A percentile compares a stretch with the other conserved stretches of the same genome.
phyloP scores from a whole-genome alignment of 2,113 vertebrate species.

The Myiopsitta monachus region DNA sequence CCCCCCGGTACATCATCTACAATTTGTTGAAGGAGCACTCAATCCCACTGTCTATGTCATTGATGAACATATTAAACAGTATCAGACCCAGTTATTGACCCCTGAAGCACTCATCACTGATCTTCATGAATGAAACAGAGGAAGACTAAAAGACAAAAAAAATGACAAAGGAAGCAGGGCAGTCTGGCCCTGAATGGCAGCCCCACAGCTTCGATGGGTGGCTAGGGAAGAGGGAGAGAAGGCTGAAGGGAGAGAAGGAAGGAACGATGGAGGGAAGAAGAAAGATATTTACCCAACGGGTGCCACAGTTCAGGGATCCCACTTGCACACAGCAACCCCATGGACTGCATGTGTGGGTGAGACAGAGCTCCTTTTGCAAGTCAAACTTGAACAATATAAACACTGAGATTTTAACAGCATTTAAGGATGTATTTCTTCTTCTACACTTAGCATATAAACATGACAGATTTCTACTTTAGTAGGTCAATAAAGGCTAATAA shows the following conservation, averaged over 20 bases:
- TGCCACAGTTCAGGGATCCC: not conserved
- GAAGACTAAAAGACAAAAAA: not conserved
- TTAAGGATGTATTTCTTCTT: not conserved
- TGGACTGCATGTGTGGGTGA: accelerated
- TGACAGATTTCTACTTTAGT: not conserved
- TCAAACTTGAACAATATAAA: not conserved
- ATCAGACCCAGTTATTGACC: not conserved
- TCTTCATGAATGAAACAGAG: not conserved
- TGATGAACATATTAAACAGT: not conserved
- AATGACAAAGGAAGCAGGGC: accelerated
- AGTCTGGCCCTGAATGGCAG: not conserved
- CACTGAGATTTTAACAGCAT: not conserved
- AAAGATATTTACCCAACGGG: accelerated
- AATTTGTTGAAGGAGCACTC: not conserved
- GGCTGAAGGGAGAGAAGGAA: not conserved
- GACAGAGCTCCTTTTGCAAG: not conserved
- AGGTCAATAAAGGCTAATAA: not conserved
- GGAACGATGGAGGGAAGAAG: not conserved
- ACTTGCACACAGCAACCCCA: not conserved
- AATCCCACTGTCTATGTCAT: not conserved
- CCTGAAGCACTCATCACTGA: not conserved
- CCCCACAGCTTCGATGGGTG: accelerated
- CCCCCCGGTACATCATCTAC: not conserved
- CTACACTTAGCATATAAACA: not conserved
- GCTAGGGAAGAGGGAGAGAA: not conserved